Evolutionary conservation across 2,888 invertebrate species (phyloP).

Genomic region (Oxytorus armatus): DNA sequence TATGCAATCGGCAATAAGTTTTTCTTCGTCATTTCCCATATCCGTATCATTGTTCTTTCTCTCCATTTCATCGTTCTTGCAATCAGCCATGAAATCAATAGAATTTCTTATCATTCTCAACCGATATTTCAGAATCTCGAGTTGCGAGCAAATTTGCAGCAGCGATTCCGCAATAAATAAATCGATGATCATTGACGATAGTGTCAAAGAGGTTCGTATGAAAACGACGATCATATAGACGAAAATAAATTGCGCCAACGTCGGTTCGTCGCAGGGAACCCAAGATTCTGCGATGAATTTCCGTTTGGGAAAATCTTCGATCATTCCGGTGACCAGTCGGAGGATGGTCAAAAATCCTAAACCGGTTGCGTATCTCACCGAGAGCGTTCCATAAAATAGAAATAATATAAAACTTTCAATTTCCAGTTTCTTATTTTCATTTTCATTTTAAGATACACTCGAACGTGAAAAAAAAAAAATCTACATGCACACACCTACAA

Average conservation of each 20-base stretch:
- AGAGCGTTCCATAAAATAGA: conserved; percentile 3
- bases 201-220: not conserved
- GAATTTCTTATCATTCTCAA: not conserved
- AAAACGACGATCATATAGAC: not conserved
- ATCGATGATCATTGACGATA: not conserved
- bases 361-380: not conserved
- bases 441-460: too few species aligned
- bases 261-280: too few species aligned
- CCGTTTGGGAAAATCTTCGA: not conserved
- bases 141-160: not conserved
- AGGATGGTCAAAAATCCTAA: not conserved
- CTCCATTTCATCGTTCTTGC: too few species aligned
- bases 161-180: not conserved
- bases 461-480: too few species aligned
- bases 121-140: not conserved
- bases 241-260: not conserved
- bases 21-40: not conserved
- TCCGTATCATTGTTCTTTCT: not conserved
- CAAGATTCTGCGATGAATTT: not conserved
- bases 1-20: not conserved
- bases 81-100: not conserved
- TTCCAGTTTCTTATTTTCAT: too few species aligned
- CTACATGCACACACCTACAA: too few species aligned
- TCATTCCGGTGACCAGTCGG: not conserved
- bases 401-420: too few species aligned